phyloP scores from a whole-genome alignment of 2,797 vertebrate species.

The Astyanax mexicanus region DNA sequence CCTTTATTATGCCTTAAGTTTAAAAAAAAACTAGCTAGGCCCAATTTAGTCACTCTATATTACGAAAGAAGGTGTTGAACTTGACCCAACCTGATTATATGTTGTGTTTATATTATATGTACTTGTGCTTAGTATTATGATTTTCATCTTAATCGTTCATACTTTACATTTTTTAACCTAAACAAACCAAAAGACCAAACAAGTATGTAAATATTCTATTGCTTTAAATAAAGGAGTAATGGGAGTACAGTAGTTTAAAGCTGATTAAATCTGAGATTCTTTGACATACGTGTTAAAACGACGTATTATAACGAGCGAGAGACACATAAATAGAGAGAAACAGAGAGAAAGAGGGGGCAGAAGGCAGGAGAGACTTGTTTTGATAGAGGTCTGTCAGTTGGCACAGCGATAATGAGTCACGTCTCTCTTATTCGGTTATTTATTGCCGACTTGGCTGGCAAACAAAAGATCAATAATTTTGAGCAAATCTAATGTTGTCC shows the following conservation, averaged over 20 bases:
- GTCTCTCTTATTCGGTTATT: constrained; percentile 82
- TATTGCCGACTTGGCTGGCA: constrained; percentile 85
- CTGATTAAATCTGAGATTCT: constrained; percentile 53
- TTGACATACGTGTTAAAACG: constrained; percentile 60
- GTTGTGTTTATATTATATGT: too few species aligned
- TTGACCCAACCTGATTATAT: too few species aligned
- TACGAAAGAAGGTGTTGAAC: too few species aligned
- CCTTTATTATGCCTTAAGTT: too few species aligned
- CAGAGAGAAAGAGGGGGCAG: constrained; percentile 29
- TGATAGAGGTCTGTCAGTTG: constrained; percentile 85
- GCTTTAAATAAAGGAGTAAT: constrained; percentile 25
- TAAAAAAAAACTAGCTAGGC: too few species aligned
- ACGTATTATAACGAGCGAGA: constrained; percentile 74
- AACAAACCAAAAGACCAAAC: too few species aligned
- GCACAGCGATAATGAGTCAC: constrained; percentile 84
- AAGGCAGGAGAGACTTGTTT: constrained; percentile 69
- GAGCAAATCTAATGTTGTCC: constrained; percentile 89
- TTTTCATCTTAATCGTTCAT: too few species aligned
- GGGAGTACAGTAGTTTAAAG: constrained; percentile 64
- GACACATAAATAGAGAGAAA: constrained; percentile 59
- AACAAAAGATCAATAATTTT: constrained; percentile 90
- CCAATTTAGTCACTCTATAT: too few species aligned
- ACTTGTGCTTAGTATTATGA: too few species aligned
- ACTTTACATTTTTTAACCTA: too few species aligned
- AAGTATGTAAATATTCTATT: too few species aligned